Base-by-base conservation (phyloP, 2,888 invertebrate genomes). In the Amiota minor region DNA sequence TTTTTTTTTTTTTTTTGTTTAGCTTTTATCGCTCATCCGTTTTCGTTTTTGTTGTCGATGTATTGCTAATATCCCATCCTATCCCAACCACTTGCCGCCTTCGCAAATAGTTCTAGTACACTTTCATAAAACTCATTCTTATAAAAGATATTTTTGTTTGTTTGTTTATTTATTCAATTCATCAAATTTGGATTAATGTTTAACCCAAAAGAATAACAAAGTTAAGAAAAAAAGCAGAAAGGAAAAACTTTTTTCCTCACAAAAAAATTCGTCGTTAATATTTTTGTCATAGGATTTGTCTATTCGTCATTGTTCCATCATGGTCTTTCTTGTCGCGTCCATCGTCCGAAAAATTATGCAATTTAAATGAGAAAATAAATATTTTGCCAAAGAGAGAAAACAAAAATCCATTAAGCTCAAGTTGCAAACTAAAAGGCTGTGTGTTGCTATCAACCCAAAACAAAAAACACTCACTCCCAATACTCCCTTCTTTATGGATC, bases 321-420 rank as follows among this genome's bases (percentile, higher is more conserved):
- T 35, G 62, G 20, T 62, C 14, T 9, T 59, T 59, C 18, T 59
- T 59, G 18, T 59, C 18, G 59, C 35, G 35, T 35, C 35, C 35
- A 35, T 59, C 6, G 59, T 14, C 14, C 53, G 10, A 53, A 62
- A 46, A 62, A 49, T 65, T 65, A 65, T 65, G 16, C 65, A 65
- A 47, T 65, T 65, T 65, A 65, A 65, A 65, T 65, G 47, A 16
- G 65, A 47, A 47, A 45, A 16, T 64, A 45, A 65, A 65, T 47
- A 49, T 65, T 65, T 16, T 10, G 46, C 12, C 14, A 53, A 14
- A 16, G 53, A 53, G 20, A 20, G 46, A 68, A 53, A 68, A 68
- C 67, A 68, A 68, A 68, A 68, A 53, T 68, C 67, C 67, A 68
- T 68, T 68, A 53, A 53, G 67, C 53, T 68, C 67, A 68, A 68